Base-by-base conservation (phyloP, 2,113 vertebrate genomes). In the Sylvicapra grimmia region DNA sequence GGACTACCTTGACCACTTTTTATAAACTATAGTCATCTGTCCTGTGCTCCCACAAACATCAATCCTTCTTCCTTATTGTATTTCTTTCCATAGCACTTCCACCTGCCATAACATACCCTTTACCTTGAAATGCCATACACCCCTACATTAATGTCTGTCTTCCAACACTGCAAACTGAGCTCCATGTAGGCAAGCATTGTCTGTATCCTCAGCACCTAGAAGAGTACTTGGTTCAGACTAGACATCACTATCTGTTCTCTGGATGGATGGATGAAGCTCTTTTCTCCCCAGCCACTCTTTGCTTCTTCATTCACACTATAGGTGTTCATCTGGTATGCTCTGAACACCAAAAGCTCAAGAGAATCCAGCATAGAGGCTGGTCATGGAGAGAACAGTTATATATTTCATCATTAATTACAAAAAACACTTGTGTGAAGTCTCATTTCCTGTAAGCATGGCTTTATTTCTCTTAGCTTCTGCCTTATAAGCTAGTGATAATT, bases 391-490 rank as follows among this genome's bases (percentile, higher is more conserved):
- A 11, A 83, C 4, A 89, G 12, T 25, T 54, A 92, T 14, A 61
- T 18, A 40, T 75, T 61, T 68, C 96, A 21, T 92, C 27, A 86
- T 58, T 90, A 88, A 86, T 29, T 93, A 36, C 47, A 86, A 93
- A 49, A 44, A 83, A 83, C 56, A 77, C 8, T 88, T 56, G 8
- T 31, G 25, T 87, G 13, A 92, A 61, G 19, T 84, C 40, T 96
- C 54, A 79, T 89, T 92, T 95, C 87, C 72, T 93, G 83, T 36
- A 65, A 15, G 16, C 36, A 40, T 44, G 27, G 3, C 36, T 54
- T 92, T 80, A 56, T 80, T 91, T 96, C 53, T 96, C 96, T 95
- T 75, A 54, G 33, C 51, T 93, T 97, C 59, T 87, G 4, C 21
- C 25, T 59, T 89, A 61, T 56, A 56, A 0, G 2, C 31, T 27